Evolutionary conservation across 2,888 invertebrate genomes (phyloP), one percentile per base, ranked within the genome.

Genomic region (Oscheius sp.): DNA sequence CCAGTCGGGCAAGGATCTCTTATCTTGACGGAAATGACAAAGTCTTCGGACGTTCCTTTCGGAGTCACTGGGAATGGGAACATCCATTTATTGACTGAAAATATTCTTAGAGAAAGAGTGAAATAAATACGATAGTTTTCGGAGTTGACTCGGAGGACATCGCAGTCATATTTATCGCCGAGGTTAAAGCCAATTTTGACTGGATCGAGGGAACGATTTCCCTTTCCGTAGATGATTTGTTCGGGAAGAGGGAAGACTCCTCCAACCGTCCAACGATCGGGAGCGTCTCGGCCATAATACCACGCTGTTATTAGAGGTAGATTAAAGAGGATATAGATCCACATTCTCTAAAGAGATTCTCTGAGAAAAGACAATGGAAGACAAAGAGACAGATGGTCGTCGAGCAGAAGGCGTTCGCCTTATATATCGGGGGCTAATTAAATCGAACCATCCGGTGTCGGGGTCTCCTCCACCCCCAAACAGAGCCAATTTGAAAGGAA

Each of bases 181-280:
- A 77, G 74, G 46, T 75, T 74, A 39, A 81, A 73, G 52, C 75
- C 75, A 29, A 79, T 72, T 48, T 73, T 73, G 31, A 70, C 71
- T 55, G 75, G 72, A 39, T 70, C 70, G n/a, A 81, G 29, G 10
- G 80, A 80, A 31, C 81, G 70, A 52, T 84, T 84, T 33, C 74
- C 69, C 20, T 71, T 68, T 25, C 81, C 81, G 66, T 84, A 84
- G 27, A 68, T 58, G 10, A 84, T 79, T 63, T 82, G 71, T 39
- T 78, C 78, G 1, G 83, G 84, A 12, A 84, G 73, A 1, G 84
- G 84, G 79, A 81, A 84, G 6, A 84, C 75, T 45, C 75, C 79
- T 55, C 79, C 79, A 29, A 71, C 70, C 31, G 72, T 74, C 79
- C 79, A 79, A 10, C 76, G 65, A 70, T 76, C 74, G 17, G 79